Evolutionary conservation across 1,140 invertebrate genomes (phyloP).

Genomic region (Brachystomella parvula): DNA sequence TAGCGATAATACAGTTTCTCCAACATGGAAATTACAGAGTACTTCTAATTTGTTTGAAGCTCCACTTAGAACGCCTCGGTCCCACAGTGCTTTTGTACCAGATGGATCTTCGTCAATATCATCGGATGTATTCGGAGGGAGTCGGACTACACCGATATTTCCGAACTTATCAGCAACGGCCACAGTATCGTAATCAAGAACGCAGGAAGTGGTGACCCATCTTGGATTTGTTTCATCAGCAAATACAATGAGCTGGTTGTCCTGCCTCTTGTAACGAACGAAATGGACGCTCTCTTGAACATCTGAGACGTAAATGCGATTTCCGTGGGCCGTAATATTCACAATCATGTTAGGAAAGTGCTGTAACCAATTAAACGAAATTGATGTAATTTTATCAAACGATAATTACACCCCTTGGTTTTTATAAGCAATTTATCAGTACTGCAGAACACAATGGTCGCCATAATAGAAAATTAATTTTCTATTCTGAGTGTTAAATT

Average conservation of each 20-base stretch:
- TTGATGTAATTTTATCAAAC: neutral
- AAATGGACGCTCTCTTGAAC: conserved; percentile 97
- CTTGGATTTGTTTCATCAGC: conserved; percentile 95
- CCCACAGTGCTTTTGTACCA: conserved; percentile 96
- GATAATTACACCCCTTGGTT: neutral
- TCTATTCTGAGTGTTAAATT: conserved; percentile 13
- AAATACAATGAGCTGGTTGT: conserved; percentile 97
- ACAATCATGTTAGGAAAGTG: conserved; percentile 93
- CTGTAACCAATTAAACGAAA: conserved; percentile 45
- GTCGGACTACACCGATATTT: conserved; percentile 83
- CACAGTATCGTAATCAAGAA: conserved; percentile 96
- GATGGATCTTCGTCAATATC: conserved; percentile 99
- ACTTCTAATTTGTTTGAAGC: conserved; percentile 96
- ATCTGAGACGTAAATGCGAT: conserved; percentile 89
- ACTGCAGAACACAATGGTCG: conserved; percentile 35
- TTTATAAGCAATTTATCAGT: conserved; percentile 19
- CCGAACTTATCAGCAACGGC: conserved; percentile 97
- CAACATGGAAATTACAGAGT: conserved; percentile 87
- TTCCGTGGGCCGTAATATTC: conserved; percentile 84
- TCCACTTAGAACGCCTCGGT: conserved; percentile 89
- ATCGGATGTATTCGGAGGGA: conserved; percentile 84
- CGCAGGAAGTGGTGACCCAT: conserved; percentile 83
- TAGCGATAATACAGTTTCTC: conserved; percentile 81
- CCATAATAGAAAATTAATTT: conserved; percentile 17
- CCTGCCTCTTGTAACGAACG: conserved; percentile 85